Conservation (phyloP, 35 echinoderm and acorn worm species). For the Ptychodera flava region DNA sequence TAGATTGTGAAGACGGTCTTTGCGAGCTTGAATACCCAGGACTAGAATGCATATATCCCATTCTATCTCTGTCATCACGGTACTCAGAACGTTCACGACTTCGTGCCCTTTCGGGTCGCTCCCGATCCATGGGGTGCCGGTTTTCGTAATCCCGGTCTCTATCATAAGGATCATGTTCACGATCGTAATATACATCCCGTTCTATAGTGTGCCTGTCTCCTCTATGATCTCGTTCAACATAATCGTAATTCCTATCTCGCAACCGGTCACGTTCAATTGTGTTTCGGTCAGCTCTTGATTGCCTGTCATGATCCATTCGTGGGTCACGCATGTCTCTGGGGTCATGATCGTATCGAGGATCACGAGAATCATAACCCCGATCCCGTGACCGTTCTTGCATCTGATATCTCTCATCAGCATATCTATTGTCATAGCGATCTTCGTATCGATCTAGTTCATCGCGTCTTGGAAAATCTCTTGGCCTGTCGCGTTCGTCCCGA, state of each 20-base stretch:
- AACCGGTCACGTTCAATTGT: background rate
- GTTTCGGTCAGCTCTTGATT: background rate
- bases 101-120: background rate
- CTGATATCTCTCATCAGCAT: background rate
- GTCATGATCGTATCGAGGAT: background rate
- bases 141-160: background rate
- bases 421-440: background rate
- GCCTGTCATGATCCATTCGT: background rate
- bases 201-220: background rate
- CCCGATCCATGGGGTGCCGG: background rate
- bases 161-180: background rate
- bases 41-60: background rate
- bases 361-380: background rate
- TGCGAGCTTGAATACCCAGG: background rate
- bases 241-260: background rate
- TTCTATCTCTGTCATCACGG: background rate
- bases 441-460: background rate
- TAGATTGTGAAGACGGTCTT: background rate
- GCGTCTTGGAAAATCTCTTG: background rate
- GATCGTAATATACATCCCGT: background rate
- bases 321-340: background rate
- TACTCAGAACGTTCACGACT: background rate
- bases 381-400: background rate
- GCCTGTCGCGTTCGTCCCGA: background rate
- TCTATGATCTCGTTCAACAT: too few species aligned